Evolutionary conservation across 2,113 vertebrate genomes (phyloP).

Genomic region (Solea solea): DNA sequence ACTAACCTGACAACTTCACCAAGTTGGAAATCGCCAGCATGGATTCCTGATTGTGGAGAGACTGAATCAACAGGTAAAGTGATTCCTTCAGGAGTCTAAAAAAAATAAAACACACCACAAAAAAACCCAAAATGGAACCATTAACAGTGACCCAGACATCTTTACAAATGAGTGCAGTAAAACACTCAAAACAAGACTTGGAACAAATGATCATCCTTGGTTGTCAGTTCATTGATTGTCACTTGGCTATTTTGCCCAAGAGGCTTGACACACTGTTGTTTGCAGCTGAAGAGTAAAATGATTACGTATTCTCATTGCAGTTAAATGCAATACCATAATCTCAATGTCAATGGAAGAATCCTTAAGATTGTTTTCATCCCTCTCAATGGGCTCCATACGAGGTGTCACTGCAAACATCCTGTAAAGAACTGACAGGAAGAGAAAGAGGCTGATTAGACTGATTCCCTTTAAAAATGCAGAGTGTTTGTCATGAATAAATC

Average conservation of each 20-base stretch:
- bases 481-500: not conserved
- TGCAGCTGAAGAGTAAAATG: too few species aligned
- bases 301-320: too few species aligned
- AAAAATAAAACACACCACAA: not conserved
- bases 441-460: not conserved
- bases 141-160: not conserved
- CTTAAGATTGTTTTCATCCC: not conserved
- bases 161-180: not conserved
- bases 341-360: slow-evolving; percentile 64
- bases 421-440: slow-evolving; percentile 69
- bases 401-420: slow-evolving; percentile 76
- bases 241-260: too few species aligned
- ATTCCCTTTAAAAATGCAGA: not conserved
- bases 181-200: not conserved
- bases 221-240: too few species aligned
- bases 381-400: slow-evolving; percentile 59
- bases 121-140: not conserved
- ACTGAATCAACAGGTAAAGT: slow-evolving; percentile 45
- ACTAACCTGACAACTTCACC: slow-evolving; percentile 68
- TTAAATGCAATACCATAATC: slow-evolving; percentile 59
- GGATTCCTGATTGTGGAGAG: slow-evolving; percentile 51
- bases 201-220: too few species aligned
- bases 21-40: slow-evolving; percentile 56
- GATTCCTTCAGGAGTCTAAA: slow-evolving; percentile 75
- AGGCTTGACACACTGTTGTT: too few species aligned